phyloP scores from a whole-genome alignment of 2,888 invertebrate species.

The Drosophila dives region DNA sequence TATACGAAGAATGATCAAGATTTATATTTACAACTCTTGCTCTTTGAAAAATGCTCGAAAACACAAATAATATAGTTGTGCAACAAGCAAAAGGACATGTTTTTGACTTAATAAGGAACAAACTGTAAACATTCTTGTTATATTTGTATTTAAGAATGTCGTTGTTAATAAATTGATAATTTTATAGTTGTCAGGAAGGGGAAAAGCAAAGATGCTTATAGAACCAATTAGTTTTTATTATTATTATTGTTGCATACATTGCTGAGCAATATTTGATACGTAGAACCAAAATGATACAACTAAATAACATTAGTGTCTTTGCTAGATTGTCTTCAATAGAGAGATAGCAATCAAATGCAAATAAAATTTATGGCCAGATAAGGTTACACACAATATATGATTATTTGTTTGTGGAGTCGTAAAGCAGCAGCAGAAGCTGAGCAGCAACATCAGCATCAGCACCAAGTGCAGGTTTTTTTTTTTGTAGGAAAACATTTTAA shows the following conservation, averaged over 20 bases:
- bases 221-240: background rate
- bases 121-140: slow-evolving; percentile 4
- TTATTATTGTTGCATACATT: slow-evolving; percentile 18
- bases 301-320: slow-evolving; percentile 35
- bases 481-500: slow-evolving; percentile 55
- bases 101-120: slow-evolving; percentile 11
- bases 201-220: background rate
- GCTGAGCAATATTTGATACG: slow-evolving; percentile 6
- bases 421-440: slow-evolving; percentile 29
- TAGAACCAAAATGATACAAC: background rate
- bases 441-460: slow-evolving; percentile 10
- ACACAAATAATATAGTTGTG: slow-evolving; percentile 16
- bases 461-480: slow-evolving; percentile 43
- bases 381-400: slow-evolving; percentile 75
- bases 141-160: slow-evolving; percentile 3
- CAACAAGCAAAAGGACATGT: slow-evolving; percentile 15
- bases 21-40: background rate
- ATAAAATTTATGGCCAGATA: slow-evolving; percentile 64
- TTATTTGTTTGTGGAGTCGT: slow-evolving; percentile 72
- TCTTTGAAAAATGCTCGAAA: background rate
- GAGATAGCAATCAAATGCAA: slow-evolving; percentile 23
- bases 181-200: background rate
- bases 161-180: slow-evolving; percentile 5
- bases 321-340: slow-evolving; percentile 23
- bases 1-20: background rate